These are phyloP conservation scores for Melanotus villosus DNA, from an alignment of 2,888 invertebrate genomes.

Conservation along the genomic window DNA sequence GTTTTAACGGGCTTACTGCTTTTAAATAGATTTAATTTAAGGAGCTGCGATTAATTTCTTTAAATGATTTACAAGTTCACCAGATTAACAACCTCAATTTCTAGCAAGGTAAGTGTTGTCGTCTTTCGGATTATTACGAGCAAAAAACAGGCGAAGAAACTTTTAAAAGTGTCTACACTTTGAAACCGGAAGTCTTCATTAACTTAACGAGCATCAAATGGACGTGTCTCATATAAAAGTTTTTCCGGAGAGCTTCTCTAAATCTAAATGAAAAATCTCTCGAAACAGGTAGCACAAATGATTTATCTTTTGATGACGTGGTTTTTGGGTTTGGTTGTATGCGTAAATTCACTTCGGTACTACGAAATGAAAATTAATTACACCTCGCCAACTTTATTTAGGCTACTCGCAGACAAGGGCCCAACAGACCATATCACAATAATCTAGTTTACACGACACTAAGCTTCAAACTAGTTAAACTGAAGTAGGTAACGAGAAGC, in stretches of 20 bases:
- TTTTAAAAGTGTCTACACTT: not conserved
- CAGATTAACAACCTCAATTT: no score
- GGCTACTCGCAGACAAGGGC: constrained; percentile 7
- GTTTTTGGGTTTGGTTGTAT: constrained; percentile 4
- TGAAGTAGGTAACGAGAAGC: constrained; percentile 13
- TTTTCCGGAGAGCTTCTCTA: not conserved
- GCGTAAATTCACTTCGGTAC: not conserved
- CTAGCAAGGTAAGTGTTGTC: no score
- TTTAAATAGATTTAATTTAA: constrained; percentile 4
- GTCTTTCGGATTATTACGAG: no score
- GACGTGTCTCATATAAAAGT: not conserved
- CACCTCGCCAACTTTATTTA: constrained; percentile 15
- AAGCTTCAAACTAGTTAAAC: constrained; percentile 10
- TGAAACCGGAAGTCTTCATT: not conserved
- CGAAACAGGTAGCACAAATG: not conserved
- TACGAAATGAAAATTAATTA: constrained; percentile 17
- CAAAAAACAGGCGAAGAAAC: not conserved
- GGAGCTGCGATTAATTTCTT: not conserved
- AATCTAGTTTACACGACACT: constrained; percentile 16
- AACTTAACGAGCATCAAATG: not conserved
- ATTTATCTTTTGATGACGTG: no score
- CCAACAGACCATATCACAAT: constrained; percentile 6
- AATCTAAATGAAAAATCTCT: not conserved
- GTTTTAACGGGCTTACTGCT: not conserved
- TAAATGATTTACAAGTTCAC: no score